These are phyloP conservation scores for Phymorhynchus buccinoides DNA, from an alignment of 1,140 invertebrate genomes.

Conservation along the genomic window DNA sequence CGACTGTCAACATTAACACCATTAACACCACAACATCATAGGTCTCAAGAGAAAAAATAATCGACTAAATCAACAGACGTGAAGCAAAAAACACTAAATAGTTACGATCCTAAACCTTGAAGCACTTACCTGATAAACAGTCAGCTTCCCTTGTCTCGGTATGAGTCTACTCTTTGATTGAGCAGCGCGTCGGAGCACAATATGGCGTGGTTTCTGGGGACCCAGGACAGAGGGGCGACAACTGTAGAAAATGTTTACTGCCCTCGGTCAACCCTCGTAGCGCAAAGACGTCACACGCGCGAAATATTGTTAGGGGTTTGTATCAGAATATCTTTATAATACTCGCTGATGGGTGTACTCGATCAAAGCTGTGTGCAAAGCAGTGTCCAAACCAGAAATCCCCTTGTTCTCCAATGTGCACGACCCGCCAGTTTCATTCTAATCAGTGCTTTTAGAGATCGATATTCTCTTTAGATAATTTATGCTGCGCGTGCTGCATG, in stretches of 20 bases:
- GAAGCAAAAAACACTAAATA: not conserved
- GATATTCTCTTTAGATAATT: not conserved
- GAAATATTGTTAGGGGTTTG: not conserved
- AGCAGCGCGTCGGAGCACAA: not conserved
- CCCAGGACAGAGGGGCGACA: not conserved
- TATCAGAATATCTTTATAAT: not conserved
- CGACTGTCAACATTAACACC: not conserved
- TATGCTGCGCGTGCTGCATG: not conserved
- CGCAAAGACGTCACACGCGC: not conserved
- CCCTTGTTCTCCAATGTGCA: not conserved
- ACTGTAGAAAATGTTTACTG: not conserved
- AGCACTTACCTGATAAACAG: not conserved
- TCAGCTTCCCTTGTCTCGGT: not conserved
- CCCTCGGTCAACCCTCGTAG: not conserved
- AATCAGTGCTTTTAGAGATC: not conserved
- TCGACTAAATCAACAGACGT: not conserved
- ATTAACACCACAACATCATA: too few relatives aligned
- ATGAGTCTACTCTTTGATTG: not conserved
- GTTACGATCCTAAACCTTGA: not conserved
- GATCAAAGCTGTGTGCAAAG: not conserved
- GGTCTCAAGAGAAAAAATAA: not conserved
- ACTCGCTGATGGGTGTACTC: not conserved
- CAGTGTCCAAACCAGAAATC: not conserved
- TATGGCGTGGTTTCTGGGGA: constrained; percentile 6
- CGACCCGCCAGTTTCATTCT: not conserved